Conservation (phyloP, 1,140 invertebrate species). For the Mylabris phalerata region DNA sequence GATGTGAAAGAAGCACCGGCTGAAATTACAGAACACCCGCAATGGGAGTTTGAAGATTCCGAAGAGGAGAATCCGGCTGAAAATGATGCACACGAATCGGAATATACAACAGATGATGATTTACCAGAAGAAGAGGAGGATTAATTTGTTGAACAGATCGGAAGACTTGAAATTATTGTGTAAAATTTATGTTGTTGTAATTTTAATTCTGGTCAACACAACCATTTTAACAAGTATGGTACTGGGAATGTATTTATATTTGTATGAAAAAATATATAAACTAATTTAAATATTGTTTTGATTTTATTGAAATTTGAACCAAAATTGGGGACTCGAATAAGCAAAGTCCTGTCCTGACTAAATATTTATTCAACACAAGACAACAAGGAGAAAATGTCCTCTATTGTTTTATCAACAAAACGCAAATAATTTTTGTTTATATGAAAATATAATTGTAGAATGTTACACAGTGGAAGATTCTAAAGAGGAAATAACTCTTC, state of each 20-base stretch:
- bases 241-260: conserved; percentile 16
- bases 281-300: not conserved
- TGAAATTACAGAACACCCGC: conserved; percentile 83
- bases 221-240: conserved; percentile 10
- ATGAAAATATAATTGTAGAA: not conserved
- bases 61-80: conserved; percentile 77
- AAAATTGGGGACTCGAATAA: too few relatives aligned
- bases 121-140: conserved; percentile 41
- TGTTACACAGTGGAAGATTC: not conserved
- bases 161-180: too few relatives aligned
- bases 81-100: conserved; percentile 58
- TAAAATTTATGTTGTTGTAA: conserved; percentile 7
- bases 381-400: conserved; percentile 2
- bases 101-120: conserved; percentile 66
- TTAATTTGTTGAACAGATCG: too few relatives aligned
- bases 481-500: too few relatives aligned
- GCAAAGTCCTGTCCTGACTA: not conserved
- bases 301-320: too few relatives aligned
- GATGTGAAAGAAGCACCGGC: conserved; percentile 93
- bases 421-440: too few relatives aligned
- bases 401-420: conserved; percentile 3
- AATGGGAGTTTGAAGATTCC: conserved; percentile 93
- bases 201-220: conserved; percentile 7
- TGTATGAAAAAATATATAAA: conserved; percentile 9
- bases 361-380: conserved; percentile 13